Evolutionary conservation across 1,140 invertebrate species (phyloP), one percentile per base, ranked within the genome.

Genomic region (Eupristina koningsbergeri): DNA sequence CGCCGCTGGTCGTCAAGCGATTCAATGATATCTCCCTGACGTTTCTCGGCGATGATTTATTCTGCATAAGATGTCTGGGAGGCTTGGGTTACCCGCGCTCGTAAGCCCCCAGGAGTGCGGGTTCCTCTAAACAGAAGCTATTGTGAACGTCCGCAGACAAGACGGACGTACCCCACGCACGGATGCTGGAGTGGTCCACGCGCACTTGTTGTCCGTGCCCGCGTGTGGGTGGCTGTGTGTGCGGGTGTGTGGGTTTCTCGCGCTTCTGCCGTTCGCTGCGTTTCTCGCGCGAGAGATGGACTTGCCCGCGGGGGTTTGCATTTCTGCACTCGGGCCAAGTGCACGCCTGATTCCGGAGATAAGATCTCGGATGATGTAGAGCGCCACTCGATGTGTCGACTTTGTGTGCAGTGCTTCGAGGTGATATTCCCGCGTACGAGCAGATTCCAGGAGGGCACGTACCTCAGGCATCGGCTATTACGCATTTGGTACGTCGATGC

Each of bases 81-180:
- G 90, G 90, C 91, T 92, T 91, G 90, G 89, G 89, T 92, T 92
- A 92, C 89, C 83, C 85, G 88, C 78, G 31, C 19, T 61, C 82
- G 9, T 15, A 36, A 87, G 87, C 86, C 84, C 84, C 76, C 81
- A 87, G 83, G 84, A 86, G 88, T 34, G 83, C 83, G 91, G 89
- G 89, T 87, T 90, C 90, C 90, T 91, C 90, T 91, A 92, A 92
- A 92, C 91, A 91, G 91, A 91, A 92, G 91, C 91, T 90, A 91
- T 92, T 92, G 91, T 92, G 89, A 90, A 89, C 88, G 89, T 90
- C 87, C 89, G 86, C 88, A 86, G 71, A 41, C 73, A 87, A 91
- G 90, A 91, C 88, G 91, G 86, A 91, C 91, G 88, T 91, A 88
- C 89, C 90, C 89, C 89, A 90, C 90, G 91, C 90, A 90, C 87